A percentile compares a stretch with the other conserved stretches of the same genome.
Conservation (phyloP, 2,888 invertebrate genomes). For the Villa cingulata region DNA sequence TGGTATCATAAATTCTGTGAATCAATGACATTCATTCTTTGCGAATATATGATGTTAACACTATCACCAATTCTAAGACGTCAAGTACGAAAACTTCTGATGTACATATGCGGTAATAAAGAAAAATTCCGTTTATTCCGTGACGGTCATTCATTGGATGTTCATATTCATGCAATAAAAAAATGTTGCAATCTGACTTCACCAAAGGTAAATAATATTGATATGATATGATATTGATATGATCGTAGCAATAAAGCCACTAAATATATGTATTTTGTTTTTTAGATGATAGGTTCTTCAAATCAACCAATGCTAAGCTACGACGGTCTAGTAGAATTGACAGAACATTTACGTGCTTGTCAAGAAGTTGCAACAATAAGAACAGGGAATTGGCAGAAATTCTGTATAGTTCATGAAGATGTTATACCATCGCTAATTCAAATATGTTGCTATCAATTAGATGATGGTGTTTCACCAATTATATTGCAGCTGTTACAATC, state of each 20-base stretch:
- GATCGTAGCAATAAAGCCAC: too few species aligned
- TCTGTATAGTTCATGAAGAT: conserved; percentile 58
- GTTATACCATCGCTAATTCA: conserved; percentile 71
- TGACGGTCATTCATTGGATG: conserved; percentile 84
- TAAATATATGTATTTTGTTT: background rate
- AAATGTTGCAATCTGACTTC: conserved; percentile 31
- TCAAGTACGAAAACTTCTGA: conserved; percentile 80
- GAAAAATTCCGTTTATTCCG: conserved; percentile 89
- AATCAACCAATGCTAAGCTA: conserved; percentile 51
- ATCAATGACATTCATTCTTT: conserved; percentile 50
- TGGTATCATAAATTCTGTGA: conserved; percentile 55
- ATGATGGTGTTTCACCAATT: conserved; percentile 84
- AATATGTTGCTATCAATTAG: conserved; percentile 65
- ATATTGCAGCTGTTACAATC: conserved; percentile 80
- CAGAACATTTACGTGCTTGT: conserved; percentile 89
- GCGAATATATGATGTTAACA: conserved; percentile 86
- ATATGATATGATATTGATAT: too few species aligned
- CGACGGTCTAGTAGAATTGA: conserved; percentile 82
- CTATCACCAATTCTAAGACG: conserved; percentile 61
- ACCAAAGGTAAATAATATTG: conserved; percentile 22
- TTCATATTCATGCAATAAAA: conserved; percentile 63
- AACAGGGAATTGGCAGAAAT: conserved; percentile 91
- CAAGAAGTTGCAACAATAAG: conserved; percentile 83
- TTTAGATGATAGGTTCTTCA: conserved; percentile 16
- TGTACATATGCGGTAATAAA: conserved; percentile 88